phyloP scores from a whole-genome alignment of 2,113 vertebrate species.

The Muntiacus reevesi region DNA sequence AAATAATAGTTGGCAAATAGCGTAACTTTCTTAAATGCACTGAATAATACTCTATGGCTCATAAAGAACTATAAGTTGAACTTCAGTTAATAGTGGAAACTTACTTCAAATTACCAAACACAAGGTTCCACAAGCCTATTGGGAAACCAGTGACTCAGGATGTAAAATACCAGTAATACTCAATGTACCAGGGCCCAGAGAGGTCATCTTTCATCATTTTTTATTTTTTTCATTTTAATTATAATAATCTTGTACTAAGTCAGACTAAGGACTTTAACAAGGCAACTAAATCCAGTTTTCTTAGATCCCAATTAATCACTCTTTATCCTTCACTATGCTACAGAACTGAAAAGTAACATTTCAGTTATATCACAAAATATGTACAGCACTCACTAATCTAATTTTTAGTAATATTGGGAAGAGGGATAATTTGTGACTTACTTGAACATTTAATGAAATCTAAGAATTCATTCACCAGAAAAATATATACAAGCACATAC shows the following conservation, averaged over 20 bases:
- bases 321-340: not conserved
- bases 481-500: not conserved
- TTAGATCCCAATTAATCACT: not conserved
- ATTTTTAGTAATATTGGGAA: not conserved
- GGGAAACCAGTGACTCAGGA: not conserved
- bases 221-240: not conserved
- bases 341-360: not conserved
- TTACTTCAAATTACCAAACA: not conserved
- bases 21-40: not conserved
- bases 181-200: not conserved
- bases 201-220: not conserved
- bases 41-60: not conserved
- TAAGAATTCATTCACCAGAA: not conserved
- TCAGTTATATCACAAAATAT: not conserved
- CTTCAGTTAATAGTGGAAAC: not conserved
- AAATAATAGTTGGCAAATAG: not conserved
- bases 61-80: not conserved
- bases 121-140: not conserved
- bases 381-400: not conserved
- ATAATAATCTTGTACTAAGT: not conserved
- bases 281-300: not conserved
- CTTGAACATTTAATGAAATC: not conserved
- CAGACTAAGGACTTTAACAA: not conserved
- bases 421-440: not conserved
- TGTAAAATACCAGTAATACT: not conserved